Percentiles rank a stretch among this genome's conserved stretches.
Evolutionary conservation across 1,140 invertebrate species (phyloP).

Genomic region (Scaptomyza graminum): DNA sequence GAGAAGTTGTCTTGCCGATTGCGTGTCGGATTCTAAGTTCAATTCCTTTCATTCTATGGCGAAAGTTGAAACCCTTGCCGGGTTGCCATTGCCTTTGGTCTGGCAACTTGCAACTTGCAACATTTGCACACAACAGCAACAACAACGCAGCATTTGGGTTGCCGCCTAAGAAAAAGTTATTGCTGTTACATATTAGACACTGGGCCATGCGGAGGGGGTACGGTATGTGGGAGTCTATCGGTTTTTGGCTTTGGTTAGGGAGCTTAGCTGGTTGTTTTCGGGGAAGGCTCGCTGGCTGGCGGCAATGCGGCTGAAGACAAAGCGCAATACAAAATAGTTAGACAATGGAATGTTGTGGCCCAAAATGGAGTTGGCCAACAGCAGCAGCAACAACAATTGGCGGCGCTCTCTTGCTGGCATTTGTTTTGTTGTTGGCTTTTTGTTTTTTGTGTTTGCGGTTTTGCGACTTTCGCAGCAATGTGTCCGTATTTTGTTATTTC

Average conservation of each 20-base stretch:
- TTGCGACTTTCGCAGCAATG: slow-evolving; percentile 65
- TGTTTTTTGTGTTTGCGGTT: slow-evolving; percentile 54
- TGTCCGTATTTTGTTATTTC: slow-evolving; percentile 75
- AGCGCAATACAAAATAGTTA: slow-evolving; percentile 62
- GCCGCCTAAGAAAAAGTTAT: too few species aligned
- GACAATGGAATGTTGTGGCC: slow-evolving; percentile 74
- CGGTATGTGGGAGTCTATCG: background rate
- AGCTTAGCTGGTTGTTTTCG: background rate
- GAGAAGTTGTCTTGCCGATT: too few species aligned
- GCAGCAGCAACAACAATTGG: slow-evolving; percentile 30
- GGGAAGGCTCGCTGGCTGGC: slow-evolving; percentile 6
- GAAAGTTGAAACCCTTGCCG: too few species aligned
- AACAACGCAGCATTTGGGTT: too few species aligned
- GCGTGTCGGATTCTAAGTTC: too few species aligned
- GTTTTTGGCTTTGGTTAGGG: slow-evolving; percentile 13
- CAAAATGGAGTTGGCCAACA: slow-evolving; percentile 77
- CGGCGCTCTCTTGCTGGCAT: slow-evolving; percentile 35
- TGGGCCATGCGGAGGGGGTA: too few species aligned
- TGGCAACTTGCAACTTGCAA: too few species aligned
- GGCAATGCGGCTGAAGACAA: slow-evolving; percentile 51
- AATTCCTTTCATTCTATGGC: too few species aligned
- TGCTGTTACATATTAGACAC: too few species aligned
- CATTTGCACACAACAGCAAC: too few species aligned
- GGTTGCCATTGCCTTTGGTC: too few species aligned
- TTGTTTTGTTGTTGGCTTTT: slow-evolving; percentile 32